Base-by-base conservation (phyloP, 2,797 vertebrate species). In the Nyctibius grandis region DNA sequence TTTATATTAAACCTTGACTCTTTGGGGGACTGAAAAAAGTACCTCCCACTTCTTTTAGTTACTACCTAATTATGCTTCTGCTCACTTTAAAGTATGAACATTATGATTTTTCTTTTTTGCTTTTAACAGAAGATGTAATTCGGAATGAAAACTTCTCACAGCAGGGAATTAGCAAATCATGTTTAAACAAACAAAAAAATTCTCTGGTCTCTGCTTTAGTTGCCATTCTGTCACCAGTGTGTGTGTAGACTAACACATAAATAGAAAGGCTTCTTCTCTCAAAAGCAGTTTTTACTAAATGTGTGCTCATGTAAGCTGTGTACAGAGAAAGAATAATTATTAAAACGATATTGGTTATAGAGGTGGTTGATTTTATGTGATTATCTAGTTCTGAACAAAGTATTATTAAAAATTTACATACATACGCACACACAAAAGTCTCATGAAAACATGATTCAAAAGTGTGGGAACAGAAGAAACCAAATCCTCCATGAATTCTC, bases 131-230 rank as follows among this genome's bases (percentile, higher is more conserved):
- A 85, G 69, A 60, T 81, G 36, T 25, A 79, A 91, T 86, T 86
- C 84, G n/a, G 50, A 93, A 96, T 81, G 72, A 60, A 94, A 91
- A 74, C 61, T 76, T 85, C 57, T 91, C 82, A 80, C 64, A 88
- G 82, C 31, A 81, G 81, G 61, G 31, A 85, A 88, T 69, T 57
- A 78, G 20, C 15, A 95, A 86, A 89, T 88, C 12, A 44, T 20
- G 12, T 40, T 85, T 67, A 88, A 95, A 82, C 20, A 91, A 88
- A 77, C 25, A 73, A 79, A 75, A 17, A 51, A 51, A 34, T 57
- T 77, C 12, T 72, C 88, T 73, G n/a, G 18, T 67, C 44, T 59
- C 48, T 82, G 40, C 38, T 80, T 82, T 54, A 85, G 54, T 31
- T 91, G 73, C 14, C 34, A 14, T 80, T 86, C 40, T 82, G 38